These are phyloP conservation scores for Callyntrura sp. DNA, from an alignment of 2,888 invertebrate species.

Conservation along the genomic window DNA sequence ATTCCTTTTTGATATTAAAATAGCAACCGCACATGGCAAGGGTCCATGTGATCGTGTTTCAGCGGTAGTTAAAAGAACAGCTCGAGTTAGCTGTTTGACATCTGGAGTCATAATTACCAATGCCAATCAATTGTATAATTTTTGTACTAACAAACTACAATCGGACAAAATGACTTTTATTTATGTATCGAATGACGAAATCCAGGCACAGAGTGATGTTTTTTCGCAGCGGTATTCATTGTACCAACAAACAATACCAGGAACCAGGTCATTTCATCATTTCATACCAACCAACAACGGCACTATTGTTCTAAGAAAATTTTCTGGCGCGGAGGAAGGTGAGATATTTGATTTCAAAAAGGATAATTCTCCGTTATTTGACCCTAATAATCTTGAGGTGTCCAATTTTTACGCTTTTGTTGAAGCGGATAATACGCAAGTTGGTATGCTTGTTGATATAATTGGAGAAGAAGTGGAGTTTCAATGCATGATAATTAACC, in stretches of 20 bases:
- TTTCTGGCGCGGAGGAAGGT: neutral
- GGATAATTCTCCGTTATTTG: neutral
- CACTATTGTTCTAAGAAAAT: neutral
- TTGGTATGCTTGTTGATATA: constrained; percentile 7
- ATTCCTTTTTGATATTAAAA: neutral
- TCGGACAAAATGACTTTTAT: neutral
- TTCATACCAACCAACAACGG: neutral
- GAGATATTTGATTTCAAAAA: neutral
- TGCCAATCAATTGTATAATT: neutral
- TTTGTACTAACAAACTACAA: neutral
- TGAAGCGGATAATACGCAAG: neutral
- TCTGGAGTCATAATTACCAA: neutral
- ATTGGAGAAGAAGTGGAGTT: neutral
- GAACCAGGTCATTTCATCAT: neutral
- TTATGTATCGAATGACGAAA: neutral
- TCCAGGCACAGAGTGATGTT: neutral
- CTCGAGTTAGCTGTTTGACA: neutral
- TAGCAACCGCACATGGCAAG: neutral
- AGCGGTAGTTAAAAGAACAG: neutral
- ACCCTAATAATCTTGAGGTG: neutral
- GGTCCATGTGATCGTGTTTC: neutral
- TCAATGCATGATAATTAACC: constrained; percentile 12
- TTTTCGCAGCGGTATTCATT: neutral
- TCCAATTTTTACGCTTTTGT: neutral
- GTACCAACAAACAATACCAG: neutral